Percentiles rank a stretch among this genome's conserved stretches.
Conservation (phyloP, 2,888 invertebrate genomes). For the Netelia fuscicornis region DNA sequence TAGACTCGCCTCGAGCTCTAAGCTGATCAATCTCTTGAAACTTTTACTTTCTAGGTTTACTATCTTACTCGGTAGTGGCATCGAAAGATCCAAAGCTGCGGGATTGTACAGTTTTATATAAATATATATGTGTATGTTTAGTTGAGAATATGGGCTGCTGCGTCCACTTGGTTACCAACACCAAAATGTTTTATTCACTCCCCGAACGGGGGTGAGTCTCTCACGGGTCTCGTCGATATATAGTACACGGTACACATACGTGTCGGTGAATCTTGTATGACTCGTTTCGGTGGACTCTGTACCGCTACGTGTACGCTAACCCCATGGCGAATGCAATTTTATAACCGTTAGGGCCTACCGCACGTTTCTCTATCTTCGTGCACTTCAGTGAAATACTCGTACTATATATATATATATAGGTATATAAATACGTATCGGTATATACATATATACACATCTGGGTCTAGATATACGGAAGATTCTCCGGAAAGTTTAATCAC, state of each 20-base stretch:
- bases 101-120: background rate
- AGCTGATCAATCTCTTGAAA: background rate
- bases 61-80: background rate
- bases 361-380: conserved; percentile 9
- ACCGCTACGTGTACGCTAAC: conserved; percentile 1
- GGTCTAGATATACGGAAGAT: background rate
- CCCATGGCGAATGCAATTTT: conserved; percentile 20
- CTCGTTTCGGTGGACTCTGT: conserved; percentile 1
- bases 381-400: background rate
- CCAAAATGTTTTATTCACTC: conserved; percentile 20
- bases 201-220: background rate
- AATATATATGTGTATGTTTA: conserved; percentile 1
- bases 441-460: background rate
- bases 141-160: background rate
- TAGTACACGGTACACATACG: background rate
- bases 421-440: background rate
- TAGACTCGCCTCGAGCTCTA: background rate
- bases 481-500: background rate
- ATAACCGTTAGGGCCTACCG: background rate
- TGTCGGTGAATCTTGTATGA: conserved; percentile 20
- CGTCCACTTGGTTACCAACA: background rate
- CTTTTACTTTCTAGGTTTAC: background rate
- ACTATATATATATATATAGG: background rate
- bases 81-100: background rate
- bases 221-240: background rate